Evolutionary conservation across 2,888 invertebrate species (phyloP), one percentile per base, ranked within the genome.

Genomic region (Cyrtodaria siliqua): DNA sequence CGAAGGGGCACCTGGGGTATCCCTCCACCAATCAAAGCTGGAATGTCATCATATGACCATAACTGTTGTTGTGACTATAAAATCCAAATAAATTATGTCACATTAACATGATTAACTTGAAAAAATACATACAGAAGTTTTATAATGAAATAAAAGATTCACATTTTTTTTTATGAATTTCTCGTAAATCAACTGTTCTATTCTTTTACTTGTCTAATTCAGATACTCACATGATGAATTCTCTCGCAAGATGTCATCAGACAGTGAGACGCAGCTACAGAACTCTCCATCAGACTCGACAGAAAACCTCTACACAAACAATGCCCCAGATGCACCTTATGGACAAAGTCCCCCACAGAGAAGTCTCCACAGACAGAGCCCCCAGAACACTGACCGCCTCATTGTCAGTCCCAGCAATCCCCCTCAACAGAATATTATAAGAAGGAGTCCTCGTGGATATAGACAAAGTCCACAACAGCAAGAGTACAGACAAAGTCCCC

Each of bases 211-310:
- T n/a, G n/a, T n/a, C n/a, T n/a, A n/a, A n/a, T n/a, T n/a, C n/a
- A 81, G 81, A 42, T 81, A 81, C 50, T 81, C 81, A 3, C 81
- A 81, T 74, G 81, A 81, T 71, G 81, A 74, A 40, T 81, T 62
- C 29, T 81, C 81, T 0, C 38, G 81, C 20, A 74, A 81, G 27
- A 60, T 69, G 16, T 57, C 72, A 4, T 59, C 61, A 2, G 75
- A 72, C 23, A 52, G 29, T 47, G 80, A 73, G 26, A 68, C 57
- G 16, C 60, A 57, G 47, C 59, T 72, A 18, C 70, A 64, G 9
- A 80, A 80, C 33, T 80, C 80, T 4, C 80, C 80, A 0, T 66
- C 53, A n/a, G 67, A 62, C 33, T 70, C 76, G 8, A 76, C 80
- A 26, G 73, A 70, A 16, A 66, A 53, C 1, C 26, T 76, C 18